Evolutionary conservation across 2,113 vertebrate genomes (phyloP).

Genomic region (Nibea coibor): DNA sequence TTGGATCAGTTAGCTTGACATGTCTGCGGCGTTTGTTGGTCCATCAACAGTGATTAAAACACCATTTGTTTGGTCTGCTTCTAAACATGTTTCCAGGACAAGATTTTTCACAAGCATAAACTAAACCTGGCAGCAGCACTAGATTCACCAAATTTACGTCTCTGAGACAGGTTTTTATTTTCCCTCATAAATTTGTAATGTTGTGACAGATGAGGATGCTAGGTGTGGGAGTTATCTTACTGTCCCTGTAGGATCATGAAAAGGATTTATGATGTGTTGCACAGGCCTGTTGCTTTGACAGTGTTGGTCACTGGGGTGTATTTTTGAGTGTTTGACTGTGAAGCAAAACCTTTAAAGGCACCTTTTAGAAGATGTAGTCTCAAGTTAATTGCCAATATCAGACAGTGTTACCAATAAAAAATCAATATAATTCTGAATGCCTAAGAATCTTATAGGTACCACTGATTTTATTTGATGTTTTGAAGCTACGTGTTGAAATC

Average conservation of each 20-base stretch:
- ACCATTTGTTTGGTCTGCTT: not conserved
- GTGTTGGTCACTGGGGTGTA: constrained; percentile 26
- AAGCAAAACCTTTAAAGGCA: not conserved
- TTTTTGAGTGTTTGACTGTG: constrained; percentile 20
- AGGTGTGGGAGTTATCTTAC: constrained; percentile 30
- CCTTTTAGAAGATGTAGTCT: not conserved
- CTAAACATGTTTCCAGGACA: not conserved
- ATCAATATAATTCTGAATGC: not conserved
- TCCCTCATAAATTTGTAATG: constrained; percentile 53
- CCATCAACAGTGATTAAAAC: not conserved
- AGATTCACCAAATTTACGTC: constrained; percentile 29
- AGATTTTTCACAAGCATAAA: constrained; percentile 31
- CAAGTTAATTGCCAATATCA: not conserved
- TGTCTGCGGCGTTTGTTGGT: not conserved
- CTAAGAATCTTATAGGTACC: too few relatives aligned
- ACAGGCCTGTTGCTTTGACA: constrained; percentile 22
- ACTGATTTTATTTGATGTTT: too few relatives aligned
- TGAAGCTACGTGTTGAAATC: too few relatives aligned
- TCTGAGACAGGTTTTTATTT: constrained; percentile 49
- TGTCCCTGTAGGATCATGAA: constrained; percentile 48
- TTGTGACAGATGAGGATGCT: constrained; percentile 52
- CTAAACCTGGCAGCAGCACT: constrained; percentile 4
- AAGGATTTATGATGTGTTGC: constrained; percentile 43
- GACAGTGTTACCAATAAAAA: not conserved
- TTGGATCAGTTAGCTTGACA: not conserved